These are phyloP conservation scores for Hassar affinis DNA, from an alignment of 2,113 vertebrate genomes.

Conservation along the genomic window DNA sequence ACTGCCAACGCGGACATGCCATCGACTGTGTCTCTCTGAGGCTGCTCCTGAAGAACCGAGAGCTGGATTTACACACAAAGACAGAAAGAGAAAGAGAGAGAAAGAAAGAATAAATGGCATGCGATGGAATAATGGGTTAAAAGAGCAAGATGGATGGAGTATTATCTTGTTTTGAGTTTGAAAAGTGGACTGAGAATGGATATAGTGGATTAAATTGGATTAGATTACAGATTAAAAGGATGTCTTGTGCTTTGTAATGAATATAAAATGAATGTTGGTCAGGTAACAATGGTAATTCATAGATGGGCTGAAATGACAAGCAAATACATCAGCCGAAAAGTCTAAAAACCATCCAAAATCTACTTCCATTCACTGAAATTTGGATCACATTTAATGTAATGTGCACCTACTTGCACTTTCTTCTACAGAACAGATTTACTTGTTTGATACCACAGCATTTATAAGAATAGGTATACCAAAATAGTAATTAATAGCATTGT, in stretches of 20 bases:
- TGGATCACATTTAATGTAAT: not conserved
- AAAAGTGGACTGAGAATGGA: not conserved
- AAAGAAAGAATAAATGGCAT: not conserved
- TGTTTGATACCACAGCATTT: not conserved
- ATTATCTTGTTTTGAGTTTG: not conserved
- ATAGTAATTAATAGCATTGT: not conserved
- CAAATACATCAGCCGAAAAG: not conserved
- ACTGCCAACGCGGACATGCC: fast-evolving
- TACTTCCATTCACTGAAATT: not conserved
- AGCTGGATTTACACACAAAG: slow-evolving; percentile 50
- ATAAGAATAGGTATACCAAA: too few species aligned
- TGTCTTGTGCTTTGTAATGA: not conserved
- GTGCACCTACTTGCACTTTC: not conserved
- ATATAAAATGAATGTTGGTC: slow-evolving; percentile 4
- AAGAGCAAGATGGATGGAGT: not conserved
- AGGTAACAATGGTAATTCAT: not conserved
- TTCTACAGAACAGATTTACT: not conserved
- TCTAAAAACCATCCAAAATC: not conserved
- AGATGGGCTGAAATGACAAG: not conserved
- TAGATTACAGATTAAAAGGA: not conserved
- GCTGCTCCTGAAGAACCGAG: slow-evolving; percentile 77
- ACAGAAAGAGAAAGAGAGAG: not conserved
- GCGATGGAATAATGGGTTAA: slow-evolving; percentile 17
- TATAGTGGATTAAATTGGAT: not conserved
- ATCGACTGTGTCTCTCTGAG: slow-evolving; percentile 77